phyloP scores from a whole-genome alignment of 2,113 vertebrate species.

The Paraplagusia blochii region DNA sequence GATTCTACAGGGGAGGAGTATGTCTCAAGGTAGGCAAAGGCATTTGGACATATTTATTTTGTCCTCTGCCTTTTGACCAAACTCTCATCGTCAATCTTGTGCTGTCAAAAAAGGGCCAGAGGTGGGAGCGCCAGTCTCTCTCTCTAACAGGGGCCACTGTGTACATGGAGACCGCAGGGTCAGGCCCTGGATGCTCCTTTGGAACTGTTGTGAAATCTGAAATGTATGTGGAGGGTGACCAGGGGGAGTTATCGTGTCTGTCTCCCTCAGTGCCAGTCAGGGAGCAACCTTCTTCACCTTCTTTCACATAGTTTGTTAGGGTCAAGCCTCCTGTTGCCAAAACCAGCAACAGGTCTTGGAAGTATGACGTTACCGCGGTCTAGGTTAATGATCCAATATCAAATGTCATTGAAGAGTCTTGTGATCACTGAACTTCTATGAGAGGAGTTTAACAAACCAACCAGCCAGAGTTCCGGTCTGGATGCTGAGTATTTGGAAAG shows the following conservation, averaged over 20 bases:
- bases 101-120: conserved; percentile 63
- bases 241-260: conserved; percentile 24
- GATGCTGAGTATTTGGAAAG: too few relatives aligned
- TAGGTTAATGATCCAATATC: too few relatives aligned
- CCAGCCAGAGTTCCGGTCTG: too few relatives aligned
- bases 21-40: conserved; percentile 40
- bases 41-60: conserved; percentile 64
- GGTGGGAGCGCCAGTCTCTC: conserved; percentile 58
- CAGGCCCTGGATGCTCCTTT: conserved; percentile 59
- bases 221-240: conserved; percentile 36
- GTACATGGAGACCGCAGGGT: conserved; percentile 57
- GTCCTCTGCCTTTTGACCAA: conserved; percentile 62
- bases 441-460: too few relatives aligned
- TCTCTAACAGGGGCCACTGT: conserved; percentile 56
- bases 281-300: conserved; percentile 2
- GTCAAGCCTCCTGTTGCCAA: too few relatives aligned
- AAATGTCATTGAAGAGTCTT: too few relatives aligned
- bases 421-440: too few relatives aligned
- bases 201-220: conserved; percentile 61
- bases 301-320: background rate
- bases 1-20: conserved; percentile 24
- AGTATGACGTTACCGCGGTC: too few relatives aligned
- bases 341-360: too few relatives aligned
- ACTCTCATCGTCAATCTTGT: conserved; percentile 67
- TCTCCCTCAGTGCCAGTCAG: conserved; percentile 17